Evolutionary conservation across 2,797 vertebrate genomes (phyloP), one percentile per base, ranked within the genome.

Genomic region (Alauda arvensis): DNA sequence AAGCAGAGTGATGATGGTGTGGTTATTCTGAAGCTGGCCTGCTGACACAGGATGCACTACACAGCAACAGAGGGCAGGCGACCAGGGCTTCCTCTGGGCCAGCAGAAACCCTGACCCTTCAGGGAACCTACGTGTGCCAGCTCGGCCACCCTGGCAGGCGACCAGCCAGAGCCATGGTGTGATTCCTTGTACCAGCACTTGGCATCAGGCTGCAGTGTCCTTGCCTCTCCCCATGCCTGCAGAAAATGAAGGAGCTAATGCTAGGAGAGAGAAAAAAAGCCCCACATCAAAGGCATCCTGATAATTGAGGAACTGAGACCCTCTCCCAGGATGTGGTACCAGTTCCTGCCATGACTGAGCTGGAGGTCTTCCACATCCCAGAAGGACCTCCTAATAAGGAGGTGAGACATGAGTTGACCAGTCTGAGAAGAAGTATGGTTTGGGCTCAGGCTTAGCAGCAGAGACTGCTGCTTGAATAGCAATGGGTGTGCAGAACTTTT

Each of bases 1-100:
- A 24, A 7, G 14, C 33, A 45, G 29, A n/a, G n/a, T 1, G 0
- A 26, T 65, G 48, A 17, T 0, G 1, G 13, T 10, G 25, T 1
- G 2, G 12, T 57, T 83, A 39, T 61, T 59, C 33, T 1, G 7
- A 62, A 76, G 43, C 31, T 15, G 40, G 48, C 14, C 39, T 82
- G 34, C 20, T 74, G 46, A 49, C 0, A 1, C 18, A 39, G 39
- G 48, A 28, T 72, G 48, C 13, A 12, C 21, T 21, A 10, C 20
- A 33, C 4, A 16, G 37, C 13, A 16, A 15, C 2, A 6, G 37
- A 61, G 25, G 3, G 9, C 3, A 1, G 24, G 19, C 59, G 37
- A 61, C 8, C 42, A 24, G 11, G 10, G 37, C 12, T 67, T 70
- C 57, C 13, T 87, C 53, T 48, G 42, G 62, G 46, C n/a, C 53